Percentiles rank a stretch among this genome's conserved stretches.
These are phyloP conservation scores for Ricordea florida DNA, from an alignment of 92 coral and sea anemone species.

Conservation along the genomic window DNA sequence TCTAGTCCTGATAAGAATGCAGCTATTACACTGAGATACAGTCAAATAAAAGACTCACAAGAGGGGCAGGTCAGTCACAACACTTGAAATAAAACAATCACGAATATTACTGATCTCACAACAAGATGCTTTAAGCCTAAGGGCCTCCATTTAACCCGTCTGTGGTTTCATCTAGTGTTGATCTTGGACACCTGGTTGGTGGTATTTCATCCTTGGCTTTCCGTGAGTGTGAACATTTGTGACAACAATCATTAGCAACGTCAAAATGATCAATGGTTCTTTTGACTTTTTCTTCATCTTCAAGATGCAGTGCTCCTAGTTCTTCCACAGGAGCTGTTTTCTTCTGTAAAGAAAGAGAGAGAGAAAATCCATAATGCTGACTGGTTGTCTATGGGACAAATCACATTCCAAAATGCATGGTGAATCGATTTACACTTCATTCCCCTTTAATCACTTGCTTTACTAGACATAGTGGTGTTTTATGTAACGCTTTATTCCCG, in stretches of 20 bases:
- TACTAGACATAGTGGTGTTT: no score
- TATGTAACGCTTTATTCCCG: no score
- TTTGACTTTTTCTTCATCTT: not conserved
- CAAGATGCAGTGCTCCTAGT: not conserved
- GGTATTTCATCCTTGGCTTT: slow-evolving; percentile 11
- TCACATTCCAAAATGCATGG: no score
- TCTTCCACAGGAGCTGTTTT: not conserved
- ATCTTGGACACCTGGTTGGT: slow-evolving; percentile 12
- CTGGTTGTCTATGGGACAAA: not conserved
- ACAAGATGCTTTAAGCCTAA: not conserved
- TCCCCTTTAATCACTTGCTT: no score
- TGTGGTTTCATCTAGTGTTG: slow-evolving; percentile 3
- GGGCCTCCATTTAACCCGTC: not conserved
- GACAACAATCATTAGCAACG: not conserved
- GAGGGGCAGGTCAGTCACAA: not conserved
- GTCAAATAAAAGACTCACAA: no score
- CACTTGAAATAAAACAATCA: not conserved
- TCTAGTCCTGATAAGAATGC: no score
- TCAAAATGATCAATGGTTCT: not conserved
- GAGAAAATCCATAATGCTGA: not conserved
- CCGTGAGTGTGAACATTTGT: slow-evolving; percentile 9
- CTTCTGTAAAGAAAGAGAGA: not conserved
- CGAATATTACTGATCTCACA: not conserved
- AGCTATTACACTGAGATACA: no score
- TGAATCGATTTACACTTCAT: not conserved